These are phyloP conservation scores for Lithobates sylvaticus DNA, from an alignment of 2,797 vertebrate genomes.

Conservation along the genomic window DNA sequence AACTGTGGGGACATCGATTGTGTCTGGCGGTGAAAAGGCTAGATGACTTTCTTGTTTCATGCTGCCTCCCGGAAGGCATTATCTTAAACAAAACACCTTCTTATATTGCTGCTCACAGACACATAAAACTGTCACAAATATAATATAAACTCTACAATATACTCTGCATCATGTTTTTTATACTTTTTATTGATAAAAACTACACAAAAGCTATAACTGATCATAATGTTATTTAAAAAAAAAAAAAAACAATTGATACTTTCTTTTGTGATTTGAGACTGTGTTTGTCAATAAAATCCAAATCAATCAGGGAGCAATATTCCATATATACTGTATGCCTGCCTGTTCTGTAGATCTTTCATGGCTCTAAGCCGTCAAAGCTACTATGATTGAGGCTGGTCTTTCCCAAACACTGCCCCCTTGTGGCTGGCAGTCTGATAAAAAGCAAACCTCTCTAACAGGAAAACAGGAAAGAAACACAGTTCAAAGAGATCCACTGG, in stretches of 20 bases:
- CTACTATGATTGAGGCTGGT: slow-evolving; percentile 69
- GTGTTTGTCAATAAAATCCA: slow-evolving; percentile 61
- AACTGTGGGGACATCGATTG: background rate
- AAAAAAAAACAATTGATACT: slow-evolving; percentile 71
- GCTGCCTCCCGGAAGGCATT: background rate
- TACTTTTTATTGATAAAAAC: slow-evolving; percentile 83
- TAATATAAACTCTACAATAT: background rate
- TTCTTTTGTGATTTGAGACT: slow-evolving; percentile 71
- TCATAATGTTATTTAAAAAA: slow-evolving; percentile 69
- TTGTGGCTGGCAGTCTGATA: slow-evolving; percentile 63
- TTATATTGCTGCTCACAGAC: background rate
- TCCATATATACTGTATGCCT: slow-evolving; percentile 56
- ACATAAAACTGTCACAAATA: background rate
- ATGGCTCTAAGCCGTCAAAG: slow-evolving; percentile 64
- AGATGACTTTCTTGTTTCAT: background rate
- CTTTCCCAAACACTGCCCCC: slow-evolving; percentile 66
- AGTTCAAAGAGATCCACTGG: slow-evolving; percentile 68
- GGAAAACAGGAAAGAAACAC: slow-evolving; percentile 67
- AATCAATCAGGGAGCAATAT: slow-evolving; percentile 65
- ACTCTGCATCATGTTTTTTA: slow-evolving; percentile 66
- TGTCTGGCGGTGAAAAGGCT: background rate
- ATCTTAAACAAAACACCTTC: background rate
- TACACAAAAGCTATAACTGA: slow-evolving; percentile 79
- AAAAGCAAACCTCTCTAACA: slow-evolving; percentile 61
- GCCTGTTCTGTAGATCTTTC: slow-evolving; percentile 60